Evolutionary conservation across 2,888 invertebrate species (phyloP), one percentile per base, ranked within the genome.

Genomic region (Hyposoter dolosus): DNA sequence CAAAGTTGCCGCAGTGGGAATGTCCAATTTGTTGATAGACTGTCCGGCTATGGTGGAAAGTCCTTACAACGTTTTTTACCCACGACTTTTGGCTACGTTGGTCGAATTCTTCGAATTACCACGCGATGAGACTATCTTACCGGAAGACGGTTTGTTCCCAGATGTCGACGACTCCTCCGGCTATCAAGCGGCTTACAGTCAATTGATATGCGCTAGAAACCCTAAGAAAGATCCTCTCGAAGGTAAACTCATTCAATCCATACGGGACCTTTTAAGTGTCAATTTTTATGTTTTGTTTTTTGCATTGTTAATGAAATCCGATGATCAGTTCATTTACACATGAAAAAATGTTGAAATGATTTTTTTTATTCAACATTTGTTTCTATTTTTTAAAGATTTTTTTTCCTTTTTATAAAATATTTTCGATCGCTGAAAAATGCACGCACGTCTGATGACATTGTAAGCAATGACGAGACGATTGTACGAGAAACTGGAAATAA

Each of bases 31-130:
- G 87, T 95, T 99, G 0, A 97, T 97, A 86, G 98, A 98, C 92
- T 96, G 96, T 85, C 96, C 96, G 0, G 95, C 95, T 86, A 95
- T 98, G 94, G 93, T 96, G 9, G 95, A 96, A 86, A 96, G 96
- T 88, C 95, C 95, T 0, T 98, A 99, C 89, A 92, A 92, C 76
- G 53, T 88, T 3, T 93, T 88, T 88, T 94, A 93, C 87, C 92
- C 93, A 19, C 90, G 91, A 47, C 86, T 94, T 3, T 88, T 94
- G 66, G 92, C 92, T 3, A 82, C 89, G 0, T 94, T 99, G 85
- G 96, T 99, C 53, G 96, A 97, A 78, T 95, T 99, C 90, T 98
- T 99, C 94, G 99, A 99, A 95, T 95, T 98, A 90, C 98, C 99
- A 0, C 96, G 97, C 56, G 98, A 99, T 95, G 97, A 97, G 89